These are phyloP conservation scores for Drosophila niveifrons DNA, from an alignment of 2,888 invertebrate genomes.

Conservation along the genomic window DNA sequence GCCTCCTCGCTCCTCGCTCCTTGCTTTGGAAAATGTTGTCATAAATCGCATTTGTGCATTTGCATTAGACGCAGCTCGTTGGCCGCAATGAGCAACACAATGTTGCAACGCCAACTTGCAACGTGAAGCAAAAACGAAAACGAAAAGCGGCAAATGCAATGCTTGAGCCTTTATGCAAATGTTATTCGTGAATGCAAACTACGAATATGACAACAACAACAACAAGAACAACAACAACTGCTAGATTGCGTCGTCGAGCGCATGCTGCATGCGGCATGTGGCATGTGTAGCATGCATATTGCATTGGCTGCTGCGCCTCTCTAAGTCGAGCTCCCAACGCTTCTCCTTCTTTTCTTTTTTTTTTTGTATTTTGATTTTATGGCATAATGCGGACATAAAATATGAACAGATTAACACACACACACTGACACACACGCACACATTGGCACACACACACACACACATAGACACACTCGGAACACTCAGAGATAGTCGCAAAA, in stretches of 20 bases:
- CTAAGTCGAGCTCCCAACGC: conserved; percentile 8
- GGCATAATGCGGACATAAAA: conserved; percentile 61
- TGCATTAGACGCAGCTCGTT: conserved; percentile 73
- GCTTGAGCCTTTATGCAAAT: conserved; percentile 58
- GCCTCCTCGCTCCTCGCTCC: too few relatives aligned
- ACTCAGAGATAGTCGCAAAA: background rate
- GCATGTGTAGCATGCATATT: conserved; percentile 33
- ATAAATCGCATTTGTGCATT: conserved; percentile 79
- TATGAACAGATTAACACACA: conserved; percentile 61
- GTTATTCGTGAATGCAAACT: conserved; percentile 34
- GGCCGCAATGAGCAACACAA: conserved; percentile 68
- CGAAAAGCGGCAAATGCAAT: conserved; percentile 42
- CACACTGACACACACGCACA: background rate
- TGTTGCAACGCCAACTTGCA: conserved; percentile 40
- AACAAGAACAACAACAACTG: background rate
- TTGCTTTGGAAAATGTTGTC: conserved; percentile 35
- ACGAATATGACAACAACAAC: conserved; percentile 2
- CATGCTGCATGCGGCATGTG: background rate
- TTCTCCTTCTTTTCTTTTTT: conserved; percentile 33
- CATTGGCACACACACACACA: conserved; percentile 1
- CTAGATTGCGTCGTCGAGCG: background rate
- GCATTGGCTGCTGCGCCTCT: conserved; percentile 40
- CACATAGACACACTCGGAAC: background rate
- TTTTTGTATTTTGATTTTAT: conserved; percentile 62
- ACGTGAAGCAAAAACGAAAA: conserved; percentile 4